Evolutionary conservation across 1,140 invertebrate species (phyloP).

Genomic region (Lasaia peninsularis): DNA sequence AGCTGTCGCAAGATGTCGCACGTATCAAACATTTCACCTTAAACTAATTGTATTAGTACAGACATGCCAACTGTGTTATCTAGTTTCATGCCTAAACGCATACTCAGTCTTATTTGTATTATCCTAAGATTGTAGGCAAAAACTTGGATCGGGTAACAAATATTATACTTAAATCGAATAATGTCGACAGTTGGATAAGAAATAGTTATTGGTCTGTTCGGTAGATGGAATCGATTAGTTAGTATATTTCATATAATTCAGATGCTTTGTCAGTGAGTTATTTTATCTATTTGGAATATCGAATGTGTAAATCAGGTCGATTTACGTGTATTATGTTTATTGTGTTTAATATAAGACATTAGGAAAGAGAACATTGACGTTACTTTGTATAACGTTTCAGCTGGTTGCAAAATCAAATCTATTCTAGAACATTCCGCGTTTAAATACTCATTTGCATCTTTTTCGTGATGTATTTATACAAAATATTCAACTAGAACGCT

Average conservation of each 20-base stretch:
- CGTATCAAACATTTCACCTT: conserved; percentile 42
- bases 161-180: conserved; percentile 19
- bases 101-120: not conserved
- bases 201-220: conserved; percentile 23
- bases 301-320: too few relatives aligned
- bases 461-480: too few relatives aligned
- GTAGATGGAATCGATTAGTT: not conserved
- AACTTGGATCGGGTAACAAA: conserved; percentile 15
- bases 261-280: conserved; percentile 12
- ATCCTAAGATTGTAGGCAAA: not conserved
- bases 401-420: too few relatives aligned
- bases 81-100: conserved; percentile 6
- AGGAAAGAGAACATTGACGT: too few relatives aligned
- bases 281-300: not conserved
- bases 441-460: too few relatives aligned
- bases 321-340: too few relatives aligned
- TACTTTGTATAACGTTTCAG: too few relatives aligned
- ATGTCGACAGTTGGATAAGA: conserved; percentile 18
- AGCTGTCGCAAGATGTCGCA: conserved; percentile 58
- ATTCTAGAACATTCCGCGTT: too few relatives aligned
- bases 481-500: too few relatives aligned
- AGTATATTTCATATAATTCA: conserved; percentile 8
- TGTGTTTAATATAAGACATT: too few relatives aligned
- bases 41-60: conserved; percentile 45
- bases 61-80: conserved; percentile 27